Evolutionary conservation across 2,113 vertebrate genomes (phyloP).

Genomic region (Capreolus pygargus): DNA sequence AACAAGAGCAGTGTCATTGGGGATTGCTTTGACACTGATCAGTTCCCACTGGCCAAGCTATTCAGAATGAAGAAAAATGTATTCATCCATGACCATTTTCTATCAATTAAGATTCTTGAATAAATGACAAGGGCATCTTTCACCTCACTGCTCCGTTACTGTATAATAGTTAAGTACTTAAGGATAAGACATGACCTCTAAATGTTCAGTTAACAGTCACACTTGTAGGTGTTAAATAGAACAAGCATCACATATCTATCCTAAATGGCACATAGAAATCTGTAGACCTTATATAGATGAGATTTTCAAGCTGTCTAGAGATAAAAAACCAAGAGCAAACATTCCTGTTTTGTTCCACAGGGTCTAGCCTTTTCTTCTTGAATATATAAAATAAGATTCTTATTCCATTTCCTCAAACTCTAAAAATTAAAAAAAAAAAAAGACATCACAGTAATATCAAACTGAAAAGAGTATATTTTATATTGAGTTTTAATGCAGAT

Average conservation of each 20-base stretch:
- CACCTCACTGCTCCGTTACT: background rate
- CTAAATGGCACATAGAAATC: background rate
- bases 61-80: background rate
- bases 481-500: background rate
- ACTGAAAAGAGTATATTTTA: background rate
- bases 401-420: background rate
- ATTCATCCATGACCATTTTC: background rate
- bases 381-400: background rate
- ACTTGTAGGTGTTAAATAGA: background rate
- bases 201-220: background rate
- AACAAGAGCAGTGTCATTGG: background rate
- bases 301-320: background rate
- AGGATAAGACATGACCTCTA: background rate
- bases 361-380: background rate
- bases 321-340: background rate
- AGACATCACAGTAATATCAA: background rate
- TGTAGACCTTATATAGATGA: background rate
- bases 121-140: background rate
- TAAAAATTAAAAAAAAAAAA: background rate
- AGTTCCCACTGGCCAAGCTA: background rate
- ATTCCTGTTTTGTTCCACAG: background rate
- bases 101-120: constrained; percentile 27
- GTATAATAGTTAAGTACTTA: background rate
- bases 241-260: background rate
- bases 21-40: constrained; percentile 7